phyloP scores from a whole-genome alignment of 2,797 vertebrate genomes.

The Crypturellus tataupa region DNA sequence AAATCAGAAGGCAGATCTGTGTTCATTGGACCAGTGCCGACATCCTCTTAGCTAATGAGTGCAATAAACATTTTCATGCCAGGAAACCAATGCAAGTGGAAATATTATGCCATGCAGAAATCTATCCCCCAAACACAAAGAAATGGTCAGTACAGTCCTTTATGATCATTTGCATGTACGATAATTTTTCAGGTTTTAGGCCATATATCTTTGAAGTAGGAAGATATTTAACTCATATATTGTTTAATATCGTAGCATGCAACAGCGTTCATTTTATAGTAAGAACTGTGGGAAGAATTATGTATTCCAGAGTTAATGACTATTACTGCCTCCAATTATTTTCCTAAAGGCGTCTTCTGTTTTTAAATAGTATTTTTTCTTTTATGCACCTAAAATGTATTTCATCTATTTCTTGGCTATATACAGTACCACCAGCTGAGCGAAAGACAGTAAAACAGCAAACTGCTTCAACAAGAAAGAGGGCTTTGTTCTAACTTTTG shows the following conservation, averaged over 20 bases:
- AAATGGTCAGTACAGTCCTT: constrained; percentile 78
- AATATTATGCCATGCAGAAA: constrained; percentile 92
- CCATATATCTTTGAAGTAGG: constrained; percentile 31
- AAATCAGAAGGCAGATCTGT: constrained; percentile 90
- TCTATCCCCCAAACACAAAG: constrained; percentile 90
- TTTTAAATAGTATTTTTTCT: constrained; percentile 53
- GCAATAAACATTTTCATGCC: constrained; percentile 98
- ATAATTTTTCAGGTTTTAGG: constrained; percentile 64
- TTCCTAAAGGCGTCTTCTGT: constrained; percentile 68
- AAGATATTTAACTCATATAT: constrained; percentile 38
- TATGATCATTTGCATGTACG: constrained; percentile 70
- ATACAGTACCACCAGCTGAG: constrained; percentile 37
- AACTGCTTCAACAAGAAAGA: constrained; percentile 39
- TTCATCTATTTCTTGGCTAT: constrained; percentile 3
- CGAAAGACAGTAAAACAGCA: constrained; percentile 1
- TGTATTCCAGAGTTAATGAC: constrained; percentile 62
- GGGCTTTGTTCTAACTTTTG: constrained; percentile 46
- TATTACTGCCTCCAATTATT: constrained; percentile 70
- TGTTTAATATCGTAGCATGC: constrained; percentile 36
- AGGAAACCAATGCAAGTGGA: constrained; percentile 91
- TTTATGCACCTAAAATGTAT: constrained; percentile 32
- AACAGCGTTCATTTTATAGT: constrained; percentile 53
- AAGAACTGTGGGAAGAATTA: constrained; percentile 64
- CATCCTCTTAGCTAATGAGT: constrained; percentile 97
- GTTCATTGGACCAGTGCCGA: constrained; percentile 95